Base-by-base conservation (phyloP, 30 jellyfish, hydroid and myxozoan genomes). In the Haliclystus octoradiatus region DNA sequence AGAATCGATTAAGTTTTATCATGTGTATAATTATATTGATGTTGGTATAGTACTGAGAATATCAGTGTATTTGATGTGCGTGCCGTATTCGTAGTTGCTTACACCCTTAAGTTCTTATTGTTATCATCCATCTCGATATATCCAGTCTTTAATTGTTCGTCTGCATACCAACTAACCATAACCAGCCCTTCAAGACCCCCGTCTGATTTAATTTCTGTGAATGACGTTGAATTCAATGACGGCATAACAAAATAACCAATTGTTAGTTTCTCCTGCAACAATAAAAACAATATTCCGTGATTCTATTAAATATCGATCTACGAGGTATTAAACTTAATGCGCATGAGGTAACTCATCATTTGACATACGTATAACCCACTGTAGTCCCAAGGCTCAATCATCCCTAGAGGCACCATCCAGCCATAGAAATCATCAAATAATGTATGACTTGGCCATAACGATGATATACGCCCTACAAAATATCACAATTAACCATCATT, bases 191-290 rank as follows among this genome's bases (percentile, higher is more conserved):
- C 27, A 30, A 73, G 34, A 65, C 98, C 98, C 25, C 98, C 98
- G 53, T 89, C 95, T 26, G 98, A 63, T 49, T 77, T 89, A 29
- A 70, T 52, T 74, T 89, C 98, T 33, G 73, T 57, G 23, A 88
- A 68, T 28, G 75, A 28, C 26, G 68, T 88, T 35, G 94, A 22
- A 27, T 67, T 31, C 7, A 57, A 26, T 19, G 92, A 33, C 22
- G 69, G 78, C 65, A 88, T 80, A 13, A 71, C 60, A 51, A 60
- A 80, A 30, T 72, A 75, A 1, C 95, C 92, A 31, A 31, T 81
- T 26, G 92, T 81, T 25, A 29, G 34, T 24, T 53, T 23, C 0
- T 23, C 75, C 85, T 74, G 28, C 33, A 29, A 22, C 27, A 63
- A 3, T 2, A 25, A 25, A 63, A 63, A 2, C 32, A 63, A 63